Evolutionary conservation across 2,888 invertebrate species (phyloP), one percentile per base, ranked within the genome.

Genomic region (Sabatieria punctata): DNA sequence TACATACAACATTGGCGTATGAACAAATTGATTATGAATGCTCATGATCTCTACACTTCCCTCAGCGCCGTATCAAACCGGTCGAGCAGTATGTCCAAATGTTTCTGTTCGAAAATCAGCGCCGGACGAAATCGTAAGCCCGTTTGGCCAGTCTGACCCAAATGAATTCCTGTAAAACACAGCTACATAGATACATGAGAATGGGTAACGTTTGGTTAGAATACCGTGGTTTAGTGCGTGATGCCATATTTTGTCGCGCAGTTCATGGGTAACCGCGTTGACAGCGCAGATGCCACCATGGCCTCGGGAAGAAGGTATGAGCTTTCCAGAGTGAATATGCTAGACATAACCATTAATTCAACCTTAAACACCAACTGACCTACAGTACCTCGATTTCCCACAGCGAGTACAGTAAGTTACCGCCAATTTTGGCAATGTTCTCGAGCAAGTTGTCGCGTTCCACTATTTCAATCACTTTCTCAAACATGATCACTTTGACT

Each of bases 81-180:
- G 57, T 88, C 84, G 56, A 93, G 73, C 66, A 89, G 85, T 55
- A 89, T 78, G 59, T 85, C 77, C 1, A 82, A 85, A 63, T 95
- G 95, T 51, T 79, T 75, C 53, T 79, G 77, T 60, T 80, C 75
- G 68, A 91, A 89, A 47, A 82, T 78, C 39, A 95, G 71, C 30
- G 89, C 79, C 22, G 93, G 93, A 55, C 95, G 75, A 54, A 95
- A 74, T 53, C 95, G 78, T 48, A 97, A 74, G 0, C 84, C 71
- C 2, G 63, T 58, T 0, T 77, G 75, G 6, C 95, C 93, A 65
- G 88, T 91, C 1, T 80, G 80, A 38, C 93, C 95, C 27, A 77
- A 73, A 61, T 85, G 76, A 38, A 95, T 73, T 59, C 88, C 88
- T 65, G 46, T n/a, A n/a, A n/a, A n/a, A n/a, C n/a, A n/a, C n/a